phyloP scores from a whole-genome alignment of 2,113 vertebrate genomes.

The Tragulus kanchil region DNA sequence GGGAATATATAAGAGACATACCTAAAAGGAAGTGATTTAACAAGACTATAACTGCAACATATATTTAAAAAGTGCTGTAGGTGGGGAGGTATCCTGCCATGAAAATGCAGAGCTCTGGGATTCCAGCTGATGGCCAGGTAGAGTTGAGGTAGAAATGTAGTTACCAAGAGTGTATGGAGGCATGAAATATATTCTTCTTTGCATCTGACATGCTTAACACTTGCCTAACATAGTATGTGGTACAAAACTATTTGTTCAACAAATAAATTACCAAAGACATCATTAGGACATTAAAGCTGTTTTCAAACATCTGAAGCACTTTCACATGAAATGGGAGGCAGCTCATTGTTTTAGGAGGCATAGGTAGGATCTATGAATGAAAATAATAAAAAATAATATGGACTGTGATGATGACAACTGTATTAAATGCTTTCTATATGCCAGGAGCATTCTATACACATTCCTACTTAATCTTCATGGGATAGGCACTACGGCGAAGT shows the following conservation, averaged over 20 bases:
- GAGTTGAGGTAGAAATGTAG: background rate
- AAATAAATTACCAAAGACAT: background rate
- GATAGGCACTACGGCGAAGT: background rate
- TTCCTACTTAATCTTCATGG: background rate
- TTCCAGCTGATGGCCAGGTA: background rate
- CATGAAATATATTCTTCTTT: background rate
- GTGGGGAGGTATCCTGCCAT: background rate
- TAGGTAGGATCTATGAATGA: background rate
- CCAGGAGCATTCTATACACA: background rate
- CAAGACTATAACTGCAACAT: background rate
- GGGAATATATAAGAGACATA: background rate
- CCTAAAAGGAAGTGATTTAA: background rate
- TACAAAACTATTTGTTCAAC: background rate
- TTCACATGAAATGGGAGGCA: background rate
- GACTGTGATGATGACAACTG: background rate
- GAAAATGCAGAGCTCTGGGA: background rate
- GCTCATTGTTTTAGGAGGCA: background rate
- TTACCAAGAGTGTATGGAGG: background rate
- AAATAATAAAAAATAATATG: conserved; percentile 14
- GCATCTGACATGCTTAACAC: background rate
- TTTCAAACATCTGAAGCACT: conserved; percentile 27
- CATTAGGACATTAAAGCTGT: conserved; percentile 13
- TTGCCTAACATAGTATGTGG: background rate
- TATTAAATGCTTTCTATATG: background rate
- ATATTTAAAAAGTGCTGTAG: background rate